Evolutionary conservation across 2,888 invertebrate genomes (phyloP), one percentile per base, ranked within the genome.

Genomic region (Pedicia rivosa): DNA sequence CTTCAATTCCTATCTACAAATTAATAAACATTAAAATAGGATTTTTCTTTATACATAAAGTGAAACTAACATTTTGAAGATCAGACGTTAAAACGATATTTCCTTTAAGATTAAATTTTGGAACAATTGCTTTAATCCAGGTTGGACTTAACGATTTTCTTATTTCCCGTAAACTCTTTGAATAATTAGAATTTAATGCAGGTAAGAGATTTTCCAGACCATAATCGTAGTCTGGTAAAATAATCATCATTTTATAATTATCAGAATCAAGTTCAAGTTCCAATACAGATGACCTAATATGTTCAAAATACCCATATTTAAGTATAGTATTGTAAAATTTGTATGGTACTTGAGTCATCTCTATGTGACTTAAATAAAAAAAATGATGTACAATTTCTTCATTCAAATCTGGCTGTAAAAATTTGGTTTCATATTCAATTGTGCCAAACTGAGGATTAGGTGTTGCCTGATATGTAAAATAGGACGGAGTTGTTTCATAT

Each of bases 221-320:
- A 27, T 74, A 72, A 31, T 69, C 66, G 36, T 74, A 67, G 38
- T 70, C 64, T 2, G 86, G 83, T 43, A 84, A 60, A 35, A 86
- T 55, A 31, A 86, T 70, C 37, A 86, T 63, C 28, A 86, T 64
- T 51, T 79, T 82, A 54, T 86, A 86, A 38, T 78, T 71, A 1
- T 75, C 71, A 45, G 82, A 83, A 53, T 87, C 84, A 37, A 87
- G 56, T 9, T 86, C 84, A 50, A 86, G 67, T 43, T 81, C 77
- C 36, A 86, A 62, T 2, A 77, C 78, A 30, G 76, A 66, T 8
- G 82, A 73, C 48, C 78, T 72, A 44, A 86, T 56, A 45, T 74
- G 70, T 3, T 78, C 74, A 20, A 83, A 67, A 52, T 77, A 80
- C 24, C 74, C 75, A 55, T 75, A 80, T 36, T 82, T 83, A 40